Evolutionary conservation across 2,888 invertebrate species (phyloP).

Genomic region (Podabrus alpinus): DNA sequence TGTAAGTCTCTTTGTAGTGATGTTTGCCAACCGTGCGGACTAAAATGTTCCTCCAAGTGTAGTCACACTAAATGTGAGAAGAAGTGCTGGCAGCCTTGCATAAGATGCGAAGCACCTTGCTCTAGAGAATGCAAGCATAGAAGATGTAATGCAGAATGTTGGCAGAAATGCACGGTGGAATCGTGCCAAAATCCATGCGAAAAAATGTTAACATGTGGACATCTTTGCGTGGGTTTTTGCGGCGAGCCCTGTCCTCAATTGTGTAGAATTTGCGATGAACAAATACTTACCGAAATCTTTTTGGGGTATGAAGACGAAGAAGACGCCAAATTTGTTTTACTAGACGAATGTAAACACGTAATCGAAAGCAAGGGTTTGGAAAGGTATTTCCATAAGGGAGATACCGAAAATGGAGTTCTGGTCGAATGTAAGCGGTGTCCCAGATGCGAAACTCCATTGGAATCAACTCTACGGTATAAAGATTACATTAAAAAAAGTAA

Average conservation of each 20-base stretch:
- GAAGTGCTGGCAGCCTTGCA: slow-evolving; percentile 55
- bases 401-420: slow-evolving; percentile 26
- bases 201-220: slow-evolving; percentile 58
- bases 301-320: slow-evolving; percentile 58
- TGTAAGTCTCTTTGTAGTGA: slow-evolving; percentile 62
- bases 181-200: slow-evolving; percentile 57
- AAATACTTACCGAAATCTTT: slow-evolving; percentile 54
- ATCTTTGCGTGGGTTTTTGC: slow-evolving; percentile 70
- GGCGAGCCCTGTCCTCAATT: slow-evolving; percentile 70
- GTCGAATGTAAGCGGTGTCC: slow-evolving; percentile 59
- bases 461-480: slow-evolving; percentile 62
- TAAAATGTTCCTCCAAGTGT: slow-evolving; percentile 58
- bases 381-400: background rate
- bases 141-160: slow-evolving; percentile 57
- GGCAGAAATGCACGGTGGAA: slow-evolving; percentile 54
- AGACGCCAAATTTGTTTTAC: slow-evolving; percentile 59
- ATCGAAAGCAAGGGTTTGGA: slow-evolving; percentile 58
- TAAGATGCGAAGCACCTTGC: slow-evolving; percentile 47
- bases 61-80: slow-evolving; percentile 59
- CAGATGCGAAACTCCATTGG: slow-evolving; percentile 63
- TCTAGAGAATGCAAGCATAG: slow-evolving; percentile 56
- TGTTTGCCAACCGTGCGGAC: slow-evolving; percentile 62
- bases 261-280: slow-evolving; percentile 64
- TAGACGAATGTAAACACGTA: slow-evolving; percentile 60
- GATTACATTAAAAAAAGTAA: slow-evolving; percentile 55